Percentiles rank a stretch among this genome's conserved stretches.
Conservation (phyloP, 2,113 vertebrate genomes). For the Triplophysa siluroides region DNA sequence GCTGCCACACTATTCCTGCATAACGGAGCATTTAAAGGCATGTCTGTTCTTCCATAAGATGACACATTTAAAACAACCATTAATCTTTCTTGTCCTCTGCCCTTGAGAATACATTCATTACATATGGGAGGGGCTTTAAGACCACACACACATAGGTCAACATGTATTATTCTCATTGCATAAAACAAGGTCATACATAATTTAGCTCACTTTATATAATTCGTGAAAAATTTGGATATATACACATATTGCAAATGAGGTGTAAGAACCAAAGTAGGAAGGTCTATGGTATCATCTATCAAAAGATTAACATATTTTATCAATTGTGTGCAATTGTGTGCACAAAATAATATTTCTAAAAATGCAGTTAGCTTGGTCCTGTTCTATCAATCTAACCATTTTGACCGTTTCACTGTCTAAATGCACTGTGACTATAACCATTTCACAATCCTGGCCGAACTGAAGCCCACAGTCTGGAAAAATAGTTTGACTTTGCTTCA, state of each 20-base stretch:
- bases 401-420: too few species aligned
- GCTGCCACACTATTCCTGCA: conserved; percentile 3
- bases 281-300: background rate
- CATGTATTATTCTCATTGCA: background rate
- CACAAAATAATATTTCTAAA: too few species aligned
- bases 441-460: too few species aligned
- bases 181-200: background rate
- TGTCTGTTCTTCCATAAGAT: conserved; percentile 17
- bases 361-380: too few species aligned
- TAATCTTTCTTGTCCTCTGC: conserved; percentile 35
- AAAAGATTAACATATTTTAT: too few species aligned
- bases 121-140: background rate
- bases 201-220: background rate
- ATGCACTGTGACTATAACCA: too few species aligned
- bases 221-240: background rate
- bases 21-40: background rate
- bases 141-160: background rate
- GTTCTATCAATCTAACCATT: too few species aligned
- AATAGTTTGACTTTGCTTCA: too few species aligned
- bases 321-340: too few species aligned
- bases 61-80: conserved; percentile 35
- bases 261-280: background rate
- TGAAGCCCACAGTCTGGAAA: too few species aligned
- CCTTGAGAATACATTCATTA: conserved; percentile 16
- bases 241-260: background rate